These are phyloP conservation scores for Squalus acanthias DNA, from an alignment of 2,797 vertebrate genomes.

Conservation along the genomic window DNA sequence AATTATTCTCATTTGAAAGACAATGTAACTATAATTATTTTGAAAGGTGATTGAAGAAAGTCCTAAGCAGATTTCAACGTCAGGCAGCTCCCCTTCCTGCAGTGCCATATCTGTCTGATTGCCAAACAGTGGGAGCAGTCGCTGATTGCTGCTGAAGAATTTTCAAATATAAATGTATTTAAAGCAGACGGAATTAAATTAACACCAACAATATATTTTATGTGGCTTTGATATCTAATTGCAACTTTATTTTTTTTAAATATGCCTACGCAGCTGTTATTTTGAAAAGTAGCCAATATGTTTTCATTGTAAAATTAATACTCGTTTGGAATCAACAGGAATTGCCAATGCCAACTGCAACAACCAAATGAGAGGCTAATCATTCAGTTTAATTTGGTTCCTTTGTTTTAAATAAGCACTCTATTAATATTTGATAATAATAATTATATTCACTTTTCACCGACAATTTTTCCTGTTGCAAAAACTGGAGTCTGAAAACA, in stretches of 20 bases:
- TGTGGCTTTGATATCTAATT: slow-evolving; percentile 31
- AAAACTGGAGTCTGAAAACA: not conserved
- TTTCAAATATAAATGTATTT: slow-evolving; percentile 1
- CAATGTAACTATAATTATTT: slow-evolving; percentile 31
- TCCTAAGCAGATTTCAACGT: not conserved
- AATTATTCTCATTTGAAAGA: slow-evolving; percentile 23
- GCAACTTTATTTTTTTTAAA: slow-evolving; percentile 10
- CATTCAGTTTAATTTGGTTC: slow-evolving; percentile 31
- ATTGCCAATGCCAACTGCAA: not conserved
- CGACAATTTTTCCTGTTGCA: not conserved
- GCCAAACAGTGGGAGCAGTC: slow-evolving; percentile 25
- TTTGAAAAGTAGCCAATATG: slow-evolving; percentile 1
- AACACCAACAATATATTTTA: not conserved
- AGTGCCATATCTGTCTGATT: slow-evolving; percentile 2
- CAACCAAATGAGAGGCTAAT: slow-evolving; percentile 26
- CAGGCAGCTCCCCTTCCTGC: not conserved
- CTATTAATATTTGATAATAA: slow-evolving; percentile 33
- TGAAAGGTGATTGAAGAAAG: slow-evolving; percentile 10
- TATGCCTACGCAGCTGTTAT: not conserved
- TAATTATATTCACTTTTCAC: not conserved
- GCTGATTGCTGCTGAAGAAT: not conserved
- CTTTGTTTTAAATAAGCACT: slow-evolving; percentile 14
- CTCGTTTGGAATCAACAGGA: slow-evolving; percentile 30
- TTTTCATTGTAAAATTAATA: slow-evolving; percentile 23
- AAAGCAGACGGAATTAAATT: slow-evolving; percentile 24